A percentile compares a stretch with the other conserved stretches of the same genome.
These are phyloP conservation scores for Protosalanx chinensis DNA, from an alignment of 2,797 vertebrate genomes.

Conservation along the genomic window DNA sequence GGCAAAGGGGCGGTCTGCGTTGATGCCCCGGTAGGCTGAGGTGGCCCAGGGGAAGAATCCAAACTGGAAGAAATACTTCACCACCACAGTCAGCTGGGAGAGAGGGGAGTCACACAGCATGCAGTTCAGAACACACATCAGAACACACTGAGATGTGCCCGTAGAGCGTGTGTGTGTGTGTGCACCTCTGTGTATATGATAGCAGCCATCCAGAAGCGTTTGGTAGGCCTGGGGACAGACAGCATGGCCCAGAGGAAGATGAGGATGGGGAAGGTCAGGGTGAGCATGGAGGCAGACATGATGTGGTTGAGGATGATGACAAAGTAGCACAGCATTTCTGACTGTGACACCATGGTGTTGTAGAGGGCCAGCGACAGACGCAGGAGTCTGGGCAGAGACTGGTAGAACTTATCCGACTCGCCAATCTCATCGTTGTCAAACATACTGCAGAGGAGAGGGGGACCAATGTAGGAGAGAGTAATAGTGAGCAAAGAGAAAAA, in stretches of 20 bases:
- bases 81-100: conserved; percentile 74
- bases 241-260: conserved; percentile 79
- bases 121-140: not conserved
- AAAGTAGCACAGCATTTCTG: conserved; percentile 77
- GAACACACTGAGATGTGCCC: not conserved
- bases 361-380: conserved; percentile 71
- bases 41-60: conserved; percentile 82
- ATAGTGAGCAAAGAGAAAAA: not conserved
- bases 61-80: conserved; percentile 82
- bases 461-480: not conserved
- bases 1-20: conserved; percentile 72
- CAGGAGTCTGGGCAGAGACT: conserved; percentile 54
- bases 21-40: conserved; percentile 70
- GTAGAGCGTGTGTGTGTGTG: not conserved
- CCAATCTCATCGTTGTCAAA: conserved; percentile 69
- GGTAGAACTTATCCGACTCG: conserved; percentile 65
- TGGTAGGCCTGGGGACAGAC: conserved; percentile 73
- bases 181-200: conserved; percentile 80
- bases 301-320: conserved; percentile 75
- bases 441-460: conserved; percentile 45
- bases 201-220: conserved; percentile 76
- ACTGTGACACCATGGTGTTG: conserved; percentile 65
- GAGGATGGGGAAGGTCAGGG: conserved; percentile 71
- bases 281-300: conserved; percentile 69
- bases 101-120: conserved; percentile 15